Conservation (phyloP, 2,888 invertebrate species). For the Metallyticus violacea region DNA sequence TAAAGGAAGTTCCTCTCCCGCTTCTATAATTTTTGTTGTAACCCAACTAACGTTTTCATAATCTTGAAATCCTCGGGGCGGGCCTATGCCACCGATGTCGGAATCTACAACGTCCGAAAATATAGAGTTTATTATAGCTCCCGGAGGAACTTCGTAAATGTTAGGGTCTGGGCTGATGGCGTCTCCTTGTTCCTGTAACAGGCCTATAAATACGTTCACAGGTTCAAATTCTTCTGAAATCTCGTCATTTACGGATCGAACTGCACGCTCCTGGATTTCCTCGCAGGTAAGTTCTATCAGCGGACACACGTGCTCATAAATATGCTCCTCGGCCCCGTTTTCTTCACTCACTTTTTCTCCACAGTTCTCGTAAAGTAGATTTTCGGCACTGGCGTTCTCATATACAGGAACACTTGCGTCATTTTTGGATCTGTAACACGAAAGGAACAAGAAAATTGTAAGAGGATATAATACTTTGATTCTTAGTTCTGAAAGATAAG, state of each 20-base stretch:
- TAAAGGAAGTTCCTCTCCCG: background rate
- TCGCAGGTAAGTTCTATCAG: too few relatives aligned
- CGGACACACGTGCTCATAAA: slow-evolving; percentile 32
- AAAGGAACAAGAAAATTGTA: too few relatives aligned
- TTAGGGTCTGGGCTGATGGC: slow-evolving; percentile 30
- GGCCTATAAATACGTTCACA: slow-evolving; percentile 29
- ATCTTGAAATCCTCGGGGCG: slow-evolving; percentile 31
- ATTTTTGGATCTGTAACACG: slow-evolving; percentile 17
- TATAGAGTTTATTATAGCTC: slow-evolving; percentile 18
- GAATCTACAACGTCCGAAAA: background rate
- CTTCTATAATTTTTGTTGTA: background rate
- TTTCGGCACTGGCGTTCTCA: slow-evolving; percentile 5
- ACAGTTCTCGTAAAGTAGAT: slow-evolving; percentile 14
- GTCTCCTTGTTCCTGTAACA: slow-evolving; percentile 14
- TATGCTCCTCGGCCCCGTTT: slow-evolving; percentile 31
- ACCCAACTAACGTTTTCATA: slow-evolving; percentile 23
- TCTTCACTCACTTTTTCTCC: background rate
- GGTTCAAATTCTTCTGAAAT: too few relatives aligned
- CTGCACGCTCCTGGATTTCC: too few relatives aligned
- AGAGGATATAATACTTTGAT: too few relatives aligned
- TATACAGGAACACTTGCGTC: slow-evolving; percentile 14
- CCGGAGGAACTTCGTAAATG: slow-evolving; percentile 34
- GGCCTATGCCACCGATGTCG: slow-evolving; percentile 1
- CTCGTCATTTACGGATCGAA: too few relatives aligned
- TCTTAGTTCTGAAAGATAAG: too few relatives aligned